These are phyloP conservation scores for Parazoanthus darwini DNA, from an alignment of 92 coral and sea anemone genomes.

Conservation along the genomic window DNA sequence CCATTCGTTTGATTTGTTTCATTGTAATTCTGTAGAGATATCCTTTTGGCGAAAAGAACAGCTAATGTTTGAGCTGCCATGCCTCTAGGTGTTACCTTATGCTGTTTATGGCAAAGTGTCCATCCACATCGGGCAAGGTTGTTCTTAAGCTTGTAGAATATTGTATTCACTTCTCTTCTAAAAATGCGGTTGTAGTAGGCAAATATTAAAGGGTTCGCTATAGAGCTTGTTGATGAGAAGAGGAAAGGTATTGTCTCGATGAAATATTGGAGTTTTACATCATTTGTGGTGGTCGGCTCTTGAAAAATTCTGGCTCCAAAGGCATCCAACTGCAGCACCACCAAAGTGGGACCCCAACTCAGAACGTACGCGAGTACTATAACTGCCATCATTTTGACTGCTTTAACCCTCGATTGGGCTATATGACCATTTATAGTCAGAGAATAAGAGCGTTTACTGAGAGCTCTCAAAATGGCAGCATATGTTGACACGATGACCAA, in stretches of 20 bases:
- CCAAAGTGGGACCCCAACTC: slow-evolving; percentile 19
- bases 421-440: background rate
- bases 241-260: background rate
- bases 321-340: background rate
- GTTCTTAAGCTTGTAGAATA: background rate
- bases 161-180: slow-evolving; percentile 1
- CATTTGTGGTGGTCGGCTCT: background rate
- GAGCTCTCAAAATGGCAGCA: background rate
- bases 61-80: background rate
- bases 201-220: slow-evolving; percentile 10
- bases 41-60: background rate
- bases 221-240: background rate
- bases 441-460: background rate
- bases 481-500: background rate
- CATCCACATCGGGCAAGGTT: background rate
- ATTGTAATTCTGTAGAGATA: no score
- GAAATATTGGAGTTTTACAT: background rate
- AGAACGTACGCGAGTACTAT: background rate
- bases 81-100: background rate
- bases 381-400: slow-evolving; percentile 25
- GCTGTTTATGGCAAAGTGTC: background rate
- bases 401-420: slow-evolving; percentile 2
- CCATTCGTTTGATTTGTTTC: background rate
- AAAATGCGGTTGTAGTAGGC: slow-evolving; percentile 10
- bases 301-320: background rate